These are phyloP conservation scores for Poecile montanus DNA, from an alignment of 2,797 vertebrate species.

Conservation along the genomic window DNA sequence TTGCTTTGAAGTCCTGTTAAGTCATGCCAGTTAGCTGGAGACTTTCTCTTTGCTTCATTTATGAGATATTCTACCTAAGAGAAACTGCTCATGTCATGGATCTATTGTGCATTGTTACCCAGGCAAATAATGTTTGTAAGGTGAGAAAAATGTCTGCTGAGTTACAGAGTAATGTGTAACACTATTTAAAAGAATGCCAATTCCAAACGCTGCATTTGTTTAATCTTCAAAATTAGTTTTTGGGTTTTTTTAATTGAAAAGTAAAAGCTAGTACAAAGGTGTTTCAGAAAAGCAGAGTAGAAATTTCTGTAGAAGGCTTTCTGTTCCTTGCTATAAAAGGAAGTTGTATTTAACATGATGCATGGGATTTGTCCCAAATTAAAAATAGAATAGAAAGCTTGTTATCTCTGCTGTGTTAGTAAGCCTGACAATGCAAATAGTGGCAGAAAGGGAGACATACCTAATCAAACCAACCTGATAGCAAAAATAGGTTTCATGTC, in stretches of 20 bases:
- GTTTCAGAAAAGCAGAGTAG: neutral
- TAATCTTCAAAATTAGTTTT: neutral
- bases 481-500: neutral
- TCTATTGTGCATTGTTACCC: neutral
- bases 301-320: neutral
- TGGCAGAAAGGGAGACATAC: neutral
- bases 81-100: accelerated
- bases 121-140: neutral
- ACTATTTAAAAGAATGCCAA: neutral
- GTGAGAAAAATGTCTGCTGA: neutral
- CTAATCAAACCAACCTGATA: neutral
- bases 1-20: neutral
- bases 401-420: neutral
- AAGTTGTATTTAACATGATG: neutral
- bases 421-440: neutral
- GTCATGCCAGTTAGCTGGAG: neutral
- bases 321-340: neutral
- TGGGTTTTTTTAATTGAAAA: neutral
- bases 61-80: neutral
- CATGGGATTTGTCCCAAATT: neutral
- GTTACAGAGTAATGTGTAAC: neutral
- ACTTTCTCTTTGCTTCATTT: neutral
- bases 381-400: neutral
- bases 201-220: neutral
- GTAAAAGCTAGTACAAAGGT: neutral